These are phyloP conservation scores for Calcarius lapponicus DNA, from an alignment of 2,797 vertebrate species.

Conservation along the genomic window DNA sequence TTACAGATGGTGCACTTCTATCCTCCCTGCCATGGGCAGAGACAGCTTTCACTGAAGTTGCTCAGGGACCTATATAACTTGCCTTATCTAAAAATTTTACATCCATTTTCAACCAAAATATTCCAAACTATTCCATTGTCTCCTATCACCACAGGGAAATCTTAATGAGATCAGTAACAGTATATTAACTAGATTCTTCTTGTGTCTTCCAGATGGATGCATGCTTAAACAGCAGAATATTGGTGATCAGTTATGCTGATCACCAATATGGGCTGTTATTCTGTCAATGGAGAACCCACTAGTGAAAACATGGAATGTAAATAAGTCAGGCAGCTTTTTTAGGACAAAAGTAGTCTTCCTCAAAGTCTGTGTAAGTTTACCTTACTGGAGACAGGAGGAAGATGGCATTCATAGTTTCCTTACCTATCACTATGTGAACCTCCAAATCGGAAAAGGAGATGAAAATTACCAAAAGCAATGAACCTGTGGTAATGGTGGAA, in stretches of 20 bases:
- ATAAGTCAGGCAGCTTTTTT: background rate
- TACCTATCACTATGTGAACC: background rate
- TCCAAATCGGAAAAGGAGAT: background rate
- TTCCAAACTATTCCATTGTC: background rate
- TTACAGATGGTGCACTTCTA: background rate
- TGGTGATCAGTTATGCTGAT: background rate
- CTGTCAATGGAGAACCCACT: background rate
- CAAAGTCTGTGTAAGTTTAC: background rate
- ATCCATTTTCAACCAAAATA: background rate
- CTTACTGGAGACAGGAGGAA: background rate
- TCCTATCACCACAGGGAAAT: background rate
- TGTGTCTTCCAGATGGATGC: background rate
- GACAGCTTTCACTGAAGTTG: background rate
- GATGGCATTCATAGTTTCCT: background rate
- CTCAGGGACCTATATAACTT: background rate
- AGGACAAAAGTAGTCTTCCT: background rate
- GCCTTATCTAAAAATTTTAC: background rate
- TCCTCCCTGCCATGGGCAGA: too few relatives aligned
- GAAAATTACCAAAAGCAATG: background rate
- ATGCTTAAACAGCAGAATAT: background rate
- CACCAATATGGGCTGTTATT: background rate
- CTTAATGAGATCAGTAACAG: background rate
- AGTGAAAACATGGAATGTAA: background rate
- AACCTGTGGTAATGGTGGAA: background rate
- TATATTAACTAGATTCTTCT: background rate